Percentiles rank a stretch among this genome's conserved stretches.
phyloP scores from a whole-genome alignment of 2,797 vertebrate species.

The Diglossa cyanea region DNA sequence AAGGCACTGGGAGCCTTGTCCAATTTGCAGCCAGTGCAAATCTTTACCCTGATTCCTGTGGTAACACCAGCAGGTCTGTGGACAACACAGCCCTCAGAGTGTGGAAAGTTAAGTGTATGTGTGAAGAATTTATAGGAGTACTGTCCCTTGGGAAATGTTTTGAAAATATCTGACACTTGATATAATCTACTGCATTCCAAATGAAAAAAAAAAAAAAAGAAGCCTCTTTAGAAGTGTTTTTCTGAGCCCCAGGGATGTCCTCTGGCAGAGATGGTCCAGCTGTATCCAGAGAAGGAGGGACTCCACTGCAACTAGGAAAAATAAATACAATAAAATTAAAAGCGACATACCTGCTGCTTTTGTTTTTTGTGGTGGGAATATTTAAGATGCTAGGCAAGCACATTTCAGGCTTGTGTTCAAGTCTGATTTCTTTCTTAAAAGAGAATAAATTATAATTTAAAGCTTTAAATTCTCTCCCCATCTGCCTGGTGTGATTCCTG shows the following conservation, averaged over 20 bases:
- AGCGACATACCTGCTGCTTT: background rate
- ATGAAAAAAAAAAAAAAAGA: background rate
- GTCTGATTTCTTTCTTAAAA: slow-evolving; percentile 1
- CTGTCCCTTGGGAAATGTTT: background rate
- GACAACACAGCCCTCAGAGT: background rate
- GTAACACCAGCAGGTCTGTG: background rate
- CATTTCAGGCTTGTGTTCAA: background rate
- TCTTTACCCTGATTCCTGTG: fast-evolving
- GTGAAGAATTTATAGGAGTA: slow-evolving; percentile 12
- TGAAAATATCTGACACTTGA: slow-evolving; percentile 24
- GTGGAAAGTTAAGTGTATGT: background rate
- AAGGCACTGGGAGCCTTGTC: background rate
- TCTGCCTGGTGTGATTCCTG: background rate
- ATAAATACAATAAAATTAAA: background rate
- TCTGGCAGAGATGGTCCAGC: slow-evolving; percentile 43
- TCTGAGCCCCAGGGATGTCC: slow-evolving; percentile 46
- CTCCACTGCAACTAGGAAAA: background rate
- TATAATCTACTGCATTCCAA: slow-evolving; percentile 32
- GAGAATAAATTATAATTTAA: background rate
- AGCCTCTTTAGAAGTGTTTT: slow-evolving; percentile 6
- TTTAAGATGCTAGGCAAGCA: background rate
- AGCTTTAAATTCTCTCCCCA: background rate
- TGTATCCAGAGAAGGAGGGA: background rate
- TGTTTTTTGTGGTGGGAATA: slow-evolving; percentile 1
- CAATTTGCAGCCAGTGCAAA: background rate